Percentiles rank a stretch among this genome's conserved stretches.
Conservation (phyloP, 2,113 vertebrate species). For the Sphyrna mokarran region DNA sequence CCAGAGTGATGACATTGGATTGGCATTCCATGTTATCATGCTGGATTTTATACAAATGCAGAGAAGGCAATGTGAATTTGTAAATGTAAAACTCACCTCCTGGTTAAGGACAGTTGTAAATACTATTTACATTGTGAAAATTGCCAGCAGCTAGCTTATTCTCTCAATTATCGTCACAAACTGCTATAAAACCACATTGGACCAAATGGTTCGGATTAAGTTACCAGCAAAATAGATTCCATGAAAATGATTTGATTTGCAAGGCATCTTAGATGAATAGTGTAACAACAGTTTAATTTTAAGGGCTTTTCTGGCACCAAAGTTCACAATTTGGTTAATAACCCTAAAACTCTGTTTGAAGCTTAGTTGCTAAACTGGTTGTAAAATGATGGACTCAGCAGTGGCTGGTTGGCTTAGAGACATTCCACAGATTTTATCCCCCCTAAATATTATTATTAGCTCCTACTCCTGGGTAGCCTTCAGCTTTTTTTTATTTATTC, state of each 20-base stretch:
- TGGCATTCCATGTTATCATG: no score
- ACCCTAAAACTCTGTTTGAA: neutral
- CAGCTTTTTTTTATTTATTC: neutral
- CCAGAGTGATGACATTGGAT: no score
- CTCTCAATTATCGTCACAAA: neutral
- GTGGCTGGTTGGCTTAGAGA: neutral
- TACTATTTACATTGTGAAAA: neutral
- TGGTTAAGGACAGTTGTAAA: neutral
- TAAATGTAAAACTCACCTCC: no score
- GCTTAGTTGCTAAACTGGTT: neutral
- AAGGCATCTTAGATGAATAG: neutral
- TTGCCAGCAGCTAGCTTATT: neutral
- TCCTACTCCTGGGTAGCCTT: neutral
- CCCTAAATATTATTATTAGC: neutral
- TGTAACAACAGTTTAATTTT: neutral
- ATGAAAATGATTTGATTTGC: neutral
- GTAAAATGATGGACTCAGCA: neutral
- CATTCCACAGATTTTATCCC: neutral
- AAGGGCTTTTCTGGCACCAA: constrained; percentile 2
- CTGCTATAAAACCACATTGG: neutral
- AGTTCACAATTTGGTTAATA: neutral
- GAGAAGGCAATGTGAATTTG: no score
- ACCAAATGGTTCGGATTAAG: neutral
- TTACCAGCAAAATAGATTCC: neutral
- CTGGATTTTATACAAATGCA: no score